Evolutionary conservation across 1,140 invertebrate species (phyloP).

Genomic region (Aphelenchoides besseyi): DNA sequence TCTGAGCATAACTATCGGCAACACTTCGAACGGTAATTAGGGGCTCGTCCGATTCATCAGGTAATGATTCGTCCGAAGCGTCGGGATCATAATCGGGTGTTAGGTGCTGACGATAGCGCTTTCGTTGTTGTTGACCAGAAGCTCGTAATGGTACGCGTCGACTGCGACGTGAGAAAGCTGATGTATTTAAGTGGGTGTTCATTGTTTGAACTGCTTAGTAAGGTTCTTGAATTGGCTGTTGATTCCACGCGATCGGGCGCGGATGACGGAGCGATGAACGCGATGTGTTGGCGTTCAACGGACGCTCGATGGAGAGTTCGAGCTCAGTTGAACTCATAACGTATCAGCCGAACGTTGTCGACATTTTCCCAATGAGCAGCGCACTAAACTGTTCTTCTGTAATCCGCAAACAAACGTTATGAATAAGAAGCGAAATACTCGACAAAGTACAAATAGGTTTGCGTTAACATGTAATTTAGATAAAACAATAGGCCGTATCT

Average conservation of each 20-base stretch:
- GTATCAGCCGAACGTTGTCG: background rate
- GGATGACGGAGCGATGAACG: background rate
- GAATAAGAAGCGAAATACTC: background rate
- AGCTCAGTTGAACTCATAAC: background rate
- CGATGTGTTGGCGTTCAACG: background rate
- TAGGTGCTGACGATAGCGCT: conserved; percentile 2
- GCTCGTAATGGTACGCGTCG: background rate
- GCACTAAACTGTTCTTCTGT: background rate
- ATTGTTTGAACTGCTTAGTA: background rate
- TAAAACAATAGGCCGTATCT: background rate
- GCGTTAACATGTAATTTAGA: background rate
- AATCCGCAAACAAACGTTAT: background rate
- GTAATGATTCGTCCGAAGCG: background rate
- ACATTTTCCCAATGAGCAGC: background rate
- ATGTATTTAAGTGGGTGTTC: background rate
- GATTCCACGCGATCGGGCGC: background rate
- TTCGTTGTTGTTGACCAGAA: background rate
- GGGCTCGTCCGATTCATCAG: background rate
- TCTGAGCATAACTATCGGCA: conserved; percentile 9
- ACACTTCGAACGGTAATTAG: background rate
- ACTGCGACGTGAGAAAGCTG: background rate
- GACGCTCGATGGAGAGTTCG: background rate
- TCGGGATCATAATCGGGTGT: conserved; percentile 5
- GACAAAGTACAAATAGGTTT: background rate
- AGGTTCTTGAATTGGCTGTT: background rate